Percentiles rank a stretch among this genome's conserved stretches.
Evolutionary conservation across 1,140 invertebrate species (phyloP).

Genomic region (Magallana gigas): DNA sequence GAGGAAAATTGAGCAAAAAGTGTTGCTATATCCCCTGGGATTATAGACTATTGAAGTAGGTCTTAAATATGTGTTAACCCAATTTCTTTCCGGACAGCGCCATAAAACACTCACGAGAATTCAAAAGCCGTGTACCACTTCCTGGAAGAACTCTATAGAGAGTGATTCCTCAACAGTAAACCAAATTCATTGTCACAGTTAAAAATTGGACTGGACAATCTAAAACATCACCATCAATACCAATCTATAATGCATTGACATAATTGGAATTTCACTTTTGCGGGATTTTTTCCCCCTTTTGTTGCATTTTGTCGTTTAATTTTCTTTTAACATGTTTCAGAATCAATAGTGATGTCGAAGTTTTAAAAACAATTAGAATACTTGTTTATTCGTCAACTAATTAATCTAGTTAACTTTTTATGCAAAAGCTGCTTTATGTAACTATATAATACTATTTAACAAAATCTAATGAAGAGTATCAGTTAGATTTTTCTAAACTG

Average conservation of each 20-base stretch:
- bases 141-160: background rate
- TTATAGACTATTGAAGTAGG: no score
- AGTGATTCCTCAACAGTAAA: background rate
- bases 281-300: background rate
- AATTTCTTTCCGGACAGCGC: no score
- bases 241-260: background rate
- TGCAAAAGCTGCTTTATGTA: no score
- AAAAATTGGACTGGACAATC: background rate
- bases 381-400: no score
- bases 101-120: background rate
- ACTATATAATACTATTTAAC: no score
- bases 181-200: background rate
- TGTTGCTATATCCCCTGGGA: no score
- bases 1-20: no score
- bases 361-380: no score
- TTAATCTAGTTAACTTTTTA: no score
- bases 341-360: background rate
- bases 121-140: background rate
- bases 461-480: no score
- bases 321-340: background rate
- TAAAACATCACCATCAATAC: background rate
- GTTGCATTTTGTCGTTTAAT: background rate
- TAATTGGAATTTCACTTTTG: conserved; percentile 6
- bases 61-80: no score
- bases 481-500: no score